A percentile compares a stretch with the other conserved stretches of the same genome.
Conservation (phyloP, 1,140 invertebrate species). For the Telenomus remus region DNA sequence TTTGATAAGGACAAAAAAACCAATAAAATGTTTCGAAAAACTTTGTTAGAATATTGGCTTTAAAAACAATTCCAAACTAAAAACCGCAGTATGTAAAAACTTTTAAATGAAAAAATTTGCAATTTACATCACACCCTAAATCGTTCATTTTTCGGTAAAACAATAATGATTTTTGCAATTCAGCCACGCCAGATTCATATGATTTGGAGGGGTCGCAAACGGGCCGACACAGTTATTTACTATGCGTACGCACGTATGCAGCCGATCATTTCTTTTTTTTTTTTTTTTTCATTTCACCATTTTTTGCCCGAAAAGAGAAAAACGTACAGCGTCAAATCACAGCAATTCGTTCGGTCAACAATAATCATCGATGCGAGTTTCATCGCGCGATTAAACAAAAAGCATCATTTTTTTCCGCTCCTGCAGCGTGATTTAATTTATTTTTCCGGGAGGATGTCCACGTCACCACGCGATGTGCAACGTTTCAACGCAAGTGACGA, state of each 20-base stretch:
- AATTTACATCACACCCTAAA: too few species aligned
- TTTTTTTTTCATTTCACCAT: conserved; percentile 36
- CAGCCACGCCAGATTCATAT: conserved; percentile 18
- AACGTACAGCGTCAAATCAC: conserved; percentile 30
- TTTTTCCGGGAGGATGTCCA: conserved; percentile 59
- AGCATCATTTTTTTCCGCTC: conserved; percentile 34
- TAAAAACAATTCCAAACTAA: too few species aligned
- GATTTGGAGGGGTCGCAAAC: conserved; percentile 34
- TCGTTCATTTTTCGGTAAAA: too few species aligned
- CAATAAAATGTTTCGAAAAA: conserved; percentile 8
- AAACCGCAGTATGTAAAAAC: too few species aligned
- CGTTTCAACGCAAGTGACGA: conserved; percentile 36
- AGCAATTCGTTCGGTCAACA: conserved; percentile 39
- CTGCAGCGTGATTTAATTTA: conserved; percentile 65
- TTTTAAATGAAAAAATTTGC: not conserved
- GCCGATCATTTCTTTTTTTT: conserved; percentile 35
- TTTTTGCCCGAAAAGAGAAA: conserved; percentile 23
- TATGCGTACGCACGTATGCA: conserved; percentile 39
- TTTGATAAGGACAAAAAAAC: conserved; percentile 10
- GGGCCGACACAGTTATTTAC: conserved; percentile 42
- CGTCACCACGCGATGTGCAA: conserved; percentile 32
- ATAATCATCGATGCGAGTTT: conserved; percentile 61
- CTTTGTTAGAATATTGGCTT: too few species aligned
- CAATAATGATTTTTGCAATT: too few species aligned
- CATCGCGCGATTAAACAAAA: conserved; percentile 60